A percentile compares a stretch with the other conserved stretches of the same genome.
Evolutionary conservation across 2,797 vertebrate species (phyloP).

Genomic region (Nasua narica): DNA sequence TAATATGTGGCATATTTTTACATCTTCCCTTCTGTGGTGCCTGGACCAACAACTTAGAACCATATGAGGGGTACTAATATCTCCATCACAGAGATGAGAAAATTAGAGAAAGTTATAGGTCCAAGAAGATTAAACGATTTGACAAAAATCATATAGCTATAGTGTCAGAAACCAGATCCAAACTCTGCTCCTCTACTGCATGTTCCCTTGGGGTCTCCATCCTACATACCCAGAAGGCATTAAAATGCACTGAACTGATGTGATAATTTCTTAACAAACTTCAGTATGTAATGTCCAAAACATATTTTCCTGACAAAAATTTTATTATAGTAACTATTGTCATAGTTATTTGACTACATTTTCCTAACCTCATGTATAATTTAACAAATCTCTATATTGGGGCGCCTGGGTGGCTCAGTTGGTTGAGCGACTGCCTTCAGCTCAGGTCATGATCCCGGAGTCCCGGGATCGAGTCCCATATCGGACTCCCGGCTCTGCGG

Average conservation of each 20-base stretch:
- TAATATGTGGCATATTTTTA: not conserved
- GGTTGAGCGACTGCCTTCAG: no score
- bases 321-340: not conserved
- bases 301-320: conserved; percentile 10
- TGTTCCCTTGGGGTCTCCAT: not conserved
- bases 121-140: not conserved
- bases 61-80: not conserved
- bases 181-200: not conserved
- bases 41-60: not conserved
- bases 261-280: not conserved
- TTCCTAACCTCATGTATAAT: not conserved
- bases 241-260: not conserved
- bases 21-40: not conserved
- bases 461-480: no score
- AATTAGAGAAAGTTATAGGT: not conserved
- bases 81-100: not conserved
- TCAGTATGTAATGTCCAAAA: not conserved
- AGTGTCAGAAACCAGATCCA: not conserved
- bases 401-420: no score
- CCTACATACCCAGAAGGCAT: not conserved
- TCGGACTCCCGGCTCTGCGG: no score
- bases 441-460: no score
- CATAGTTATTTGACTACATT: not conserved
- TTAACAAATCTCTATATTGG: no score
- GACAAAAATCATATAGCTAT: not conserved